These are phyloP conservation scores for Phrynosoma blainvillii DNA, from an alignment of 2,113 vertebrate genomes.

Conservation along the genomic window DNA sequence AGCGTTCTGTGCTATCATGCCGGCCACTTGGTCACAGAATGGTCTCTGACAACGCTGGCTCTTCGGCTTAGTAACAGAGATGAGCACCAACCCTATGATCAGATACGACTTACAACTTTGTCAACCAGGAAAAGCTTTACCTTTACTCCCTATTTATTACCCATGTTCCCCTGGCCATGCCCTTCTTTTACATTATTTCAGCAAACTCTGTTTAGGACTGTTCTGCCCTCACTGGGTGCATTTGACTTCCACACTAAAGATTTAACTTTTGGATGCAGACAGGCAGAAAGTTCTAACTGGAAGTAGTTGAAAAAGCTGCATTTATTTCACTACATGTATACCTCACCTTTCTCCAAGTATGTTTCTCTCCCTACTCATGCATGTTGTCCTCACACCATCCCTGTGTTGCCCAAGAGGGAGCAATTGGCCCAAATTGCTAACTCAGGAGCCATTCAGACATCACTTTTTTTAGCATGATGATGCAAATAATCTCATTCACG, in stretches of 20 bases:
- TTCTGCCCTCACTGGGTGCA: not conserved
- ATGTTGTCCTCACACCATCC: not conserved
- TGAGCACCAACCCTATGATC: too few species aligned
- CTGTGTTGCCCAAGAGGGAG: not conserved
- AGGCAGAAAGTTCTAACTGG: not conserved
- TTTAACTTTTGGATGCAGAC: not conserved
- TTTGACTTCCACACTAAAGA: not conserved
- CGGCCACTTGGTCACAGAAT: too few species aligned
- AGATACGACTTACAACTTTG: too few species aligned
- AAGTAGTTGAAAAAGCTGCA: not conserved
- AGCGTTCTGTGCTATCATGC: too few species aligned
- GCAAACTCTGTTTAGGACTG: not conserved
- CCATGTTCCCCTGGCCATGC: not conserved
- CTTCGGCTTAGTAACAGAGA: too few species aligned
- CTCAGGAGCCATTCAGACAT: too few species aligned
- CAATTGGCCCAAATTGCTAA: not conserved
- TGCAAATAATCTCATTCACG: too few species aligned
- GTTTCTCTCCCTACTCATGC: not conserved
- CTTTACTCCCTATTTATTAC: too few species aligned
- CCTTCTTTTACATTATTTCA: not conserved
- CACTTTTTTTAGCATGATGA: too few species aligned
- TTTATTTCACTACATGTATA: not conserved
- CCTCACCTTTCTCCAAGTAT: not conserved
- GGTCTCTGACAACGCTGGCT: too few species aligned
- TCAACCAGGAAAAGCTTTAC: too few species aligned